Evolutionary conservation across 1,140 invertebrate genomes (phyloP).

Genomic region (Ips nitidus): DNA sequence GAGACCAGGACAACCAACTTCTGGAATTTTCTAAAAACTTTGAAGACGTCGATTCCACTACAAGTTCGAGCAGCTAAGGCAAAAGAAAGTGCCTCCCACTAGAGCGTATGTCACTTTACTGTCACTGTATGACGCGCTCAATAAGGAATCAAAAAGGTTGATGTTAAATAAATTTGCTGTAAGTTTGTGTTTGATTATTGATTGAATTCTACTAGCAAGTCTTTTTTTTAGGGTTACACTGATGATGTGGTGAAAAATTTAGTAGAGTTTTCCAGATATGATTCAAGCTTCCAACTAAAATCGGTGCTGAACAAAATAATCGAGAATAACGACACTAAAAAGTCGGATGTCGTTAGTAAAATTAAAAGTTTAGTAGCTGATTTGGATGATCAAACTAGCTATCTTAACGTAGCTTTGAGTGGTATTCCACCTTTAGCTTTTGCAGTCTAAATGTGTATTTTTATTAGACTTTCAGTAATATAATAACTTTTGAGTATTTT

Average conservation of each 20-base stretch:
- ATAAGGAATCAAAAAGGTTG: conserved; percentile 59
- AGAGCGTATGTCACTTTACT: conserved; percentile 54
- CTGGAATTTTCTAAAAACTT: conserved; percentile 43
- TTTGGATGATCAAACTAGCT: conserved; percentile 55
- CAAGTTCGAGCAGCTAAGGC: conserved; percentile 34
- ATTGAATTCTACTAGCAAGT: neutral
- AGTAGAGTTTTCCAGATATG: conserved; percentile 53
- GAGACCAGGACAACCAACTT: conserved; percentile 35
- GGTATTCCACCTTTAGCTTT: conserved; percentile 51
- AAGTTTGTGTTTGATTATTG: conserved; percentile 15
- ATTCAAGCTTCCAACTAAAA: conserved; percentile 55
- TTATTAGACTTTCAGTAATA: neutral
- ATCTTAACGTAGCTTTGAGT: conserved; percentile 54
- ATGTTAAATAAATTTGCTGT: conserved; percentile 57
- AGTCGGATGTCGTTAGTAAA: conserved; percentile 56
- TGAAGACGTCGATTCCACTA: conserved; percentile 43
- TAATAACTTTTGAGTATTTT: no score
- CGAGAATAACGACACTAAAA: conserved; percentile 55
- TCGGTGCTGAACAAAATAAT: conserved; percentile 56
- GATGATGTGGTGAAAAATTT: conserved; percentile 54
- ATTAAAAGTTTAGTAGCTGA: conserved; percentile 56
- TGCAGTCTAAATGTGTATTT: conserved; percentile 11
- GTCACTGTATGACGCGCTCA: conserved; percentile 58
- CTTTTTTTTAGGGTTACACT: conserved; percentile 56
- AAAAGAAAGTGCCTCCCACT: conserved; percentile 47